Conservation (phyloP, 2,888 invertebrate species). For the Latrodectus hesperus region DNA sequence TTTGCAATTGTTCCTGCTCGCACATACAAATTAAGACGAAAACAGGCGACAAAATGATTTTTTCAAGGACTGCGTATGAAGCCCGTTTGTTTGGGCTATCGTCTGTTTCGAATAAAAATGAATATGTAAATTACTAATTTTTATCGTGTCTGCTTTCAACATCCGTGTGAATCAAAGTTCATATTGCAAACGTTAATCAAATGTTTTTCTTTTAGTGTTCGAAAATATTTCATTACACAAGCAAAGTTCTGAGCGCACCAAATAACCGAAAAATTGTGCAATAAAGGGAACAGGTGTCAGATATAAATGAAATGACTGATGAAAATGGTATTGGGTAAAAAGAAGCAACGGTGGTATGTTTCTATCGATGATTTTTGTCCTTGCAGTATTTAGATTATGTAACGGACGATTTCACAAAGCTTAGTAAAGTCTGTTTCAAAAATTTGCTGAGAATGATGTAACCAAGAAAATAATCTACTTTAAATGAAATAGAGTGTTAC, state of each 20-base stretch:
- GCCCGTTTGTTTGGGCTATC: not conserved
- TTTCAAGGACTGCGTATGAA: not conserved
- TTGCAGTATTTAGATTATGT: too few species aligned
- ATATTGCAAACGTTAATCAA: not conserved
- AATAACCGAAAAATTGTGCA: not conserved
- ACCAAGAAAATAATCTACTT: too few species aligned
- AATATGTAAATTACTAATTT: not conserved
- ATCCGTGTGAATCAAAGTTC: not conserved
- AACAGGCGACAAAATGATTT: not conserved
- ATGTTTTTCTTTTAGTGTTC: not conserved
- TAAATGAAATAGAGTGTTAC: too few species aligned
- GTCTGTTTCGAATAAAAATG: not conserved
- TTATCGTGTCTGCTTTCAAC: not conserved
- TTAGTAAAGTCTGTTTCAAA: too few species aligned
- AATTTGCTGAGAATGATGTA: too few species aligned
- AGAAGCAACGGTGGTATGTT: too few species aligned
- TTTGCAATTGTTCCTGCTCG: too few species aligned
- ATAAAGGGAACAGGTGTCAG: not conserved
- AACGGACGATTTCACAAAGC: too few species aligned
- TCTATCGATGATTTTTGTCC: too few species aligned
- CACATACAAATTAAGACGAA: too few species aligned
- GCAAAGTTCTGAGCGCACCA: not conserved
- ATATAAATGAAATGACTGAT: not conserved
- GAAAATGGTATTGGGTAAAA: too few species aligned
- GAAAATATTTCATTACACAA: conserved; percentile 1